Base-by-base conservation (phyloP, 2,888 invertebrate genomes). In the Mycalesis mineus region DNA sequence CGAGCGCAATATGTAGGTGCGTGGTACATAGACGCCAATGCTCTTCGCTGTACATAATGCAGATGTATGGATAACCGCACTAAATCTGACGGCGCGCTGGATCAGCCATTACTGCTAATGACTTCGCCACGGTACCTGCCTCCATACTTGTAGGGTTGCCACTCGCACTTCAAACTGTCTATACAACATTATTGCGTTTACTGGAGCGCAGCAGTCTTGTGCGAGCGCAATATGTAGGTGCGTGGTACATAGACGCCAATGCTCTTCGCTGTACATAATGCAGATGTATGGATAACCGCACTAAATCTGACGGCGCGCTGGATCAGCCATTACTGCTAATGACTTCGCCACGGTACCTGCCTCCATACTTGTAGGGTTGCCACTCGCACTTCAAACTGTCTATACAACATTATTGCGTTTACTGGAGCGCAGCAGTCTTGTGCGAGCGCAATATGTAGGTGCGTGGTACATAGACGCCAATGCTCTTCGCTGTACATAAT, bases 31-130 rank as follows among this genome's bases (percentile, higher is more conserved):
- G 60, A 63, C 53, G 58, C 55, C 51, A 61, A 63, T 65, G 65
- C 63, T 67, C 66, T 65, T 65, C 49, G 62, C 50, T 51, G 44
- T 56, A 64, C 58, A 66, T 58, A 65, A 57, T 58, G 66, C 62
- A 62, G 63, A 65, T 73, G 72, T 75, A 79, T 68, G 74, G 72
- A 74, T 73, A 77, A 76, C 79, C 78, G 74, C 81, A 82, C 76
- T 78, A 82, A 84, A 78, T 79, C 82, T 78, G 82, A 64, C 75
- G 75, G 71, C 74, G 70, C 73, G 77, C 76, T 81, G 88, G 82
- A 88, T 87, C 87, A 86, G 78, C 88, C 88, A 88, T 88, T 88
- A 88, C 87, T 87, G 82, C 88, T 88, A 88, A 88, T 88, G 88
- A 88, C 88, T 88, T 88, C 87, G 87, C 75, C 74, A 86, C 82